Evolutionary conservation across 2,797 vertebrate genomes (phyloP).

Genomic region (Premnoplex brunnescens): DNA sequence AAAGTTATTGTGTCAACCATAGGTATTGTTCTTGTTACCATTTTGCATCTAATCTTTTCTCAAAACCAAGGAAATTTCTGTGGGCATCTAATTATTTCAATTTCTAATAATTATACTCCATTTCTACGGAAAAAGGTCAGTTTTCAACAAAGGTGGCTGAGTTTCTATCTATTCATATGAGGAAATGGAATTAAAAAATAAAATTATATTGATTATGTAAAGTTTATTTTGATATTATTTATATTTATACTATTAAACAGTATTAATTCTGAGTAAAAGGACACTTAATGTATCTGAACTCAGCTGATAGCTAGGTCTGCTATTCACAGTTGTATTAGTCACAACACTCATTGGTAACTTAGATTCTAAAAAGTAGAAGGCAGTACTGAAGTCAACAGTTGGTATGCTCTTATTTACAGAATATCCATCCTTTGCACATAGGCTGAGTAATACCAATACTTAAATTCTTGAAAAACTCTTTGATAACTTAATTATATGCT

Average conservation of each 20-base stretch:
- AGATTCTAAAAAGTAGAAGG: neutral
- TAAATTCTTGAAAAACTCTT: neutral
- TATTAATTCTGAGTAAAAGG: neutral
- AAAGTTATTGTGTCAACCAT: neutral
- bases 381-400: neutral
- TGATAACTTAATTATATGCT: neutral
- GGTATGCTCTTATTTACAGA: neutral
- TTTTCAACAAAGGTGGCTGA: neutral
- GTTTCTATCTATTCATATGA: neutral
- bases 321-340: neutral
- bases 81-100: neutral
- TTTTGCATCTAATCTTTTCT: neutral
- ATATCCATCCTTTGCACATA: neutral
- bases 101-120: neutral
- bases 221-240: neutral
- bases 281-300: neutral
- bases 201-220: neutral
- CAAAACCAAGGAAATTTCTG: neutral
- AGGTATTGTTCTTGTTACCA: neutral
- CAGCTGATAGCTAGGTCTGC: neutral
- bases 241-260: neutral
- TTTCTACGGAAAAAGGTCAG: neutral
- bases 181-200: neutral
- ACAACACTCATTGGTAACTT: neutral
- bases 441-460: neutral